Percentiles rank a stretch among this genome's conserved stretches.
Conservation (phyloP, 2,888 invertebrate genomes). For the Drosophila kanekoi region DNA sequence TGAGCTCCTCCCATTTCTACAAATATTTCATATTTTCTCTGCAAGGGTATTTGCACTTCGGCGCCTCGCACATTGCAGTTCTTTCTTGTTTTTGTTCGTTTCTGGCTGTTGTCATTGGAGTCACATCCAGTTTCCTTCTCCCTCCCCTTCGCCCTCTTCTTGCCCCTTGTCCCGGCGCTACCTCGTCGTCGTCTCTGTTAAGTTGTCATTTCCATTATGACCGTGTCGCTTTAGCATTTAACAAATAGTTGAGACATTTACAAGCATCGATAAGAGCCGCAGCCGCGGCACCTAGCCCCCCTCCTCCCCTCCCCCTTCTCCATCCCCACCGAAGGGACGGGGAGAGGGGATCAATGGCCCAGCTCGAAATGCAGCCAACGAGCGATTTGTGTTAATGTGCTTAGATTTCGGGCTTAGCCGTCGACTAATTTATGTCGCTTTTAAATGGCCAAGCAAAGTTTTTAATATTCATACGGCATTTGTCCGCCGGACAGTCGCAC, state of each 20-base stretch:
- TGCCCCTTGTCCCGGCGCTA: not conserved
- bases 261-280: constrained; percentile 76
- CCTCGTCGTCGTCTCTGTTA: constrained; percentile 62
- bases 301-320: not conserved
- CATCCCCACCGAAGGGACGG: not conserved
- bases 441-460: constrained; percentile 62
- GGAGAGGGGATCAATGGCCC: constrained; percentile 15
- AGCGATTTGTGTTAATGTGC: constrained; percentile 75
- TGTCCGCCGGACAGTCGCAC: constrained; percentile 43
- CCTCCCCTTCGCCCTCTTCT: constrained; percentile 1
- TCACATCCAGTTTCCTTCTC: not conserved
- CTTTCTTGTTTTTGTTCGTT: constrained; percentile 26
- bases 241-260: constrained; percentile 85
- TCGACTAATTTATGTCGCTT: constrained; percentile 73
- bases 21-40: too few species aligned
- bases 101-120: constrained; percentile 7
- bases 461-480: constrained; percentile 71
- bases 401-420: constrained; percentile 47
- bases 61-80: not conserved
- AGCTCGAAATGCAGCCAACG: constrained; percentile 45
- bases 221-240: constrained; percentile 83
- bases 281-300: constrained; percentile 4
- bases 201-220: constrained; percentile 84
- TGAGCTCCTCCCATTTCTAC: too few species aligned
- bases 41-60: constrained; percentile 15